phyloP scores from a whole-genome alignment of 2,888 invertebrate genomes.

The Apodemia hepburni region DNA sequence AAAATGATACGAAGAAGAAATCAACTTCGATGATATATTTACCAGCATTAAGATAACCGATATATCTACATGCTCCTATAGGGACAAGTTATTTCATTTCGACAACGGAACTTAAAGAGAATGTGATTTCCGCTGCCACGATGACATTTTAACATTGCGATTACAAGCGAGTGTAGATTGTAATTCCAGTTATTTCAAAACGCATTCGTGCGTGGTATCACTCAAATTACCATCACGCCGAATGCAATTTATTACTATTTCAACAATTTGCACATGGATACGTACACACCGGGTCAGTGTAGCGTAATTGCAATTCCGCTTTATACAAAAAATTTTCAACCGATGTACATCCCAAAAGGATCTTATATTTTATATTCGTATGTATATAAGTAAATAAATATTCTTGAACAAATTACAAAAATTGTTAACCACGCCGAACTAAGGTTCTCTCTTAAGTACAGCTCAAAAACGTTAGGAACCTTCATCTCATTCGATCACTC shows the following conservation, averaged over 20 bases:
- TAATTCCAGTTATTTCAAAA: conserved; percentile 16
- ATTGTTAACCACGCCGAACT: too few species aligned
- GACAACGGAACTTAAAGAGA: conserved; percentile 1
- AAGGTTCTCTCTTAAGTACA: too few species aligned
- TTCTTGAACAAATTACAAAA: too few species aligned
- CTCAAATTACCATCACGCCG: conserved; percentile 23
- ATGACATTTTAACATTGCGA: background rate
- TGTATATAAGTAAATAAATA: too few species aligned
- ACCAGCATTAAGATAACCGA: background rate
- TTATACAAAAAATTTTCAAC: background rate
- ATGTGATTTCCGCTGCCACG: background rate
- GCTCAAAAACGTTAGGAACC: too few species aligned
- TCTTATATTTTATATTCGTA: too few species aligned
- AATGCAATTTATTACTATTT: conserved; percentile 20
- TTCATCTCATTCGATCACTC: too few species aligned
- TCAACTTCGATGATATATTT: background rate
- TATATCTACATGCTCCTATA: background rate
- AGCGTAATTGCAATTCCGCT: background rate
- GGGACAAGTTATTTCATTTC: background rate
- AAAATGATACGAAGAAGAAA: too few species aligned
- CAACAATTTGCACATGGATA: background rate
- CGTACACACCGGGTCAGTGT: background rate
- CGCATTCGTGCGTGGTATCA: conserved; percentile 22
- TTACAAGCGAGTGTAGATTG: conserved; percentile 2
- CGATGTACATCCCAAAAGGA: too few species aligned